These are phyloP conservation scores for Meloe dianella DNA, from an alignment of 2,888 invertebrate species.

Conservation along the genomic window DNA sequence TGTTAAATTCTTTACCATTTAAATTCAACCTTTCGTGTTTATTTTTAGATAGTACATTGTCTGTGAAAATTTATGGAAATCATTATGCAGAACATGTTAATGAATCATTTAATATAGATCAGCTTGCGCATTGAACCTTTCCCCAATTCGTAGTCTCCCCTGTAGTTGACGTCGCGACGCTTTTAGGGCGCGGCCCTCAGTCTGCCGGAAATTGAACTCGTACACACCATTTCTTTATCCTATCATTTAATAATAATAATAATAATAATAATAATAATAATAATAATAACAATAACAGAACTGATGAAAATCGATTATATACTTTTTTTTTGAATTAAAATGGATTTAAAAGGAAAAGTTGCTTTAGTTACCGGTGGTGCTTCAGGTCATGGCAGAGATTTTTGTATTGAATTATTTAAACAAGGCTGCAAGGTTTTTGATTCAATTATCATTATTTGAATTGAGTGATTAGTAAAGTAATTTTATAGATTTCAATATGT, in stretches of 20 bases:
- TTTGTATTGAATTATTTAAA: constrained; percentile 72
- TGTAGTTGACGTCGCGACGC: constrained; percentile 39
- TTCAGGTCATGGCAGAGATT: constrained; percentile 75
- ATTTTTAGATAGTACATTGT: neutral
- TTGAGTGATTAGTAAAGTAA: neutral
- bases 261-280: too few species aligned
- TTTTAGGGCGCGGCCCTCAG: constrained; percentile 39
- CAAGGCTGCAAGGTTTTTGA: constrained; percentile 73
- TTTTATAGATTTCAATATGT: constrained; percentile 72
- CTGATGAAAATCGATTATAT: neutral
- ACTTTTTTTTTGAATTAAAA: constrained; percentile 48
- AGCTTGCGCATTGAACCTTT: constrained; percentile 26
- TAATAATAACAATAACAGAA: too few species aligned
- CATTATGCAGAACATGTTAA: constrained; percentile 20
- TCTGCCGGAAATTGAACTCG: constrained; percentile 14
- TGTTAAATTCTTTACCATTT: too few species aligned
- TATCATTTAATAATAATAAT: neutral
- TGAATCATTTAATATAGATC: constrained; percentile 23
- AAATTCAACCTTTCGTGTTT: too few species aligned
- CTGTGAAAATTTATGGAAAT: constrained; percentile 9
- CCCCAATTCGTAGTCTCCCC: constrained; percentile 20
- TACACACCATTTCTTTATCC: neutral
- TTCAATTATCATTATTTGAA: neutral
- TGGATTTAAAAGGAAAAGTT: constrained; percentile 78
- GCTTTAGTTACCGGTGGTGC: constrained; percentile 77